These are phyloP conservation scores for Donacobius atricapilla DNA, from an alignment of 2,113 vertebrate genomes.

Conservation along the genomic window DNA sequence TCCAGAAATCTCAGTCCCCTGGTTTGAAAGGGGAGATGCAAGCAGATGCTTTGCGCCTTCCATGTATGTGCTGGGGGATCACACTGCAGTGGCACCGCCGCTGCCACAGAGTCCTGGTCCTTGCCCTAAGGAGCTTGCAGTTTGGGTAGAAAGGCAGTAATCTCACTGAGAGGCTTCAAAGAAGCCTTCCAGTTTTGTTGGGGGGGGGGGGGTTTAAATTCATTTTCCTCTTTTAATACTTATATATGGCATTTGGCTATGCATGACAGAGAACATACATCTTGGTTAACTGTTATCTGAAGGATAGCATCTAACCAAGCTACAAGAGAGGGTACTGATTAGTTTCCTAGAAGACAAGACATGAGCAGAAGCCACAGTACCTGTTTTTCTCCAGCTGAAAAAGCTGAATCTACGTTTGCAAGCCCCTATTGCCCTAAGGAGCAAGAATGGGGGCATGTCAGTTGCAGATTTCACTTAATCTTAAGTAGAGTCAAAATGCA, in stretches of 20 bases:
- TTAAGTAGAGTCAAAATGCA: neutral
- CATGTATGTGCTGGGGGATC: fast-evolving
- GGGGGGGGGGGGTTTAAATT: fast-evolving
- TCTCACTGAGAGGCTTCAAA: neutral
- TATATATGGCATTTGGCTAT: neutral
- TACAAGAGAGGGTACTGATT: neutral
- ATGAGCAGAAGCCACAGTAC: neutral
- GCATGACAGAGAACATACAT: neutral
- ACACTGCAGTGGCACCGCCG: neutral
- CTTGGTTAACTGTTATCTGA: neutral
- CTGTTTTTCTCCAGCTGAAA: neutral
- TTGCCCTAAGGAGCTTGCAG: neutral
- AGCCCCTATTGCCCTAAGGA: neutral
- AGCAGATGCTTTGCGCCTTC: neutral
- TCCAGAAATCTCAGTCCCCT: neutral
- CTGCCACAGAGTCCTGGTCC: neutral
- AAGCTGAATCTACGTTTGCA: neutral
- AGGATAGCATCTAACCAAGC: neutral
- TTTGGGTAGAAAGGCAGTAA: neutral
- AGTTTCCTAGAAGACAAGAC: neutral
- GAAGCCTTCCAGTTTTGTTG: neutral
- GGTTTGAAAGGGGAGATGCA: neutral
- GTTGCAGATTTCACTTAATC: neutral
- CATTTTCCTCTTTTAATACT: neutral
- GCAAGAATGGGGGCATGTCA: neutral